These are phyloP conservation scores for Leptopilina drosophilae DNA, from an alignment of 2,888 invertebrate genomes.

Conservation along the genomic window DNA sequence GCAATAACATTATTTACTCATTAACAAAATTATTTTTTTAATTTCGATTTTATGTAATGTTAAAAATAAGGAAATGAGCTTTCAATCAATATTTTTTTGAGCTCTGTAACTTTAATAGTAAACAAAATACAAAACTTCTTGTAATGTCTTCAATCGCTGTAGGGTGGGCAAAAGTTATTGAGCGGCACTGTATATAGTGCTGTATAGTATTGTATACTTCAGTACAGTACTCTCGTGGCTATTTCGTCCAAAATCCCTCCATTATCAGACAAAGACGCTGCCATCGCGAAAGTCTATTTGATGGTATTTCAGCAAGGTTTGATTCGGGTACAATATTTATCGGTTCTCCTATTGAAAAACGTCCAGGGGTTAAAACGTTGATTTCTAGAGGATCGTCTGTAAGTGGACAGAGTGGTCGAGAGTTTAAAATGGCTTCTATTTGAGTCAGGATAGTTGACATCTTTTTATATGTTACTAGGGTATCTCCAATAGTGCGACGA, in stretches of 20 bases:
- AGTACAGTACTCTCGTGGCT: neutral
- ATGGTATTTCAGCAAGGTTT: neutral
- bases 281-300: neutral
- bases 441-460: slow-evolving; percentile 35
- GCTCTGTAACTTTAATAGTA: too few relatives aligned
- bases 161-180: too few relatives aligned
- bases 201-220: too few relatives aligned
- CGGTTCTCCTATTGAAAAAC: neutral
- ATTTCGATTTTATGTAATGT: too few relatives aligned
- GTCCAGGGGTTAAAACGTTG: neutral
- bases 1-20: too few relatives aligned
- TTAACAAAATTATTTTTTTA: too few relatives aligned
- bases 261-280: neutral
- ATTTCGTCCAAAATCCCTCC: neutral
- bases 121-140: too few relatives aligned
- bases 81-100: too few relatives aligned
- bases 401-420: neutral
- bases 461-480: neutral
- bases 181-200: too few relatives aligned
- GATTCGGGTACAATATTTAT: neutral
- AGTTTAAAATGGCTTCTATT: slow-evolving; percentile 29
- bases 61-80: too few relatives aligned
- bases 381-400: slow-evolving; percentile 5
- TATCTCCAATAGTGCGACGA: neutral
- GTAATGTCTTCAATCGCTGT: too few relatives aligned